Base-by-base conservation (phyloP, 2,113 vertebrate genomes). In the Leptosomus discolor region DNA sequence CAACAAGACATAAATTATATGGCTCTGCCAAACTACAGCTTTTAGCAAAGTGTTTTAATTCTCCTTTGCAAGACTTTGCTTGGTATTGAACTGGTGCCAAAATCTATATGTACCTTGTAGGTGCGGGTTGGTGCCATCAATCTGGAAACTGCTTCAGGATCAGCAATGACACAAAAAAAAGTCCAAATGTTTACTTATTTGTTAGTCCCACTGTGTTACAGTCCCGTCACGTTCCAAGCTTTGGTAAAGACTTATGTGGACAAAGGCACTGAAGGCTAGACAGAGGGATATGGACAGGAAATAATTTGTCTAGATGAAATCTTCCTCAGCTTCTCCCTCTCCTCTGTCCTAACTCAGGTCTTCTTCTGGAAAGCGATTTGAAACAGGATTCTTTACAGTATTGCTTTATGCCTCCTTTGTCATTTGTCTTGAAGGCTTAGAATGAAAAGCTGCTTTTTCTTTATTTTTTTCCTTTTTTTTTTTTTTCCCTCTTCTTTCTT, bases 1-100 rank as follows among this genome's bases (percentile, higher is more conserved):
- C 67, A 90, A 57, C 88, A 92, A 70, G 80, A 63, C 60, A 65
- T 90, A 80, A 77, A 85, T 94, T 88, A 54, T 18, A 54, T 15
- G 24, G 45, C 69, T 83, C 45, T 85, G n/a, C 34, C 57, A 92
- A 83, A 63, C 50, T 78, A 73, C 32, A n/a, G 36, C 43, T 92
- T 77, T 53, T 51, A 88, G 51, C 26, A 16, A 77, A 88, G 43
- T 58, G 10, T 78, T 88, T 56, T 70, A 74, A 63, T 30, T 57
- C 63, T 70, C 6, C 53, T 84, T 48, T 61, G 84, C 45, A 68
- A 78, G 29, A 71, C 15, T 68, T 75, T 39, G 8, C 53, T 84
- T 3, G 2, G 4, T 34, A 9, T 61, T 92, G 91, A 88, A 75
- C 34, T 17, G 24, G 7, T 84, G 85, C 60, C 73, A 75, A 78